Evolutionary conservation across 2,888 invertebrate genomes (phyloP).

Genomic region (Orthosia gracilis): DNA sequence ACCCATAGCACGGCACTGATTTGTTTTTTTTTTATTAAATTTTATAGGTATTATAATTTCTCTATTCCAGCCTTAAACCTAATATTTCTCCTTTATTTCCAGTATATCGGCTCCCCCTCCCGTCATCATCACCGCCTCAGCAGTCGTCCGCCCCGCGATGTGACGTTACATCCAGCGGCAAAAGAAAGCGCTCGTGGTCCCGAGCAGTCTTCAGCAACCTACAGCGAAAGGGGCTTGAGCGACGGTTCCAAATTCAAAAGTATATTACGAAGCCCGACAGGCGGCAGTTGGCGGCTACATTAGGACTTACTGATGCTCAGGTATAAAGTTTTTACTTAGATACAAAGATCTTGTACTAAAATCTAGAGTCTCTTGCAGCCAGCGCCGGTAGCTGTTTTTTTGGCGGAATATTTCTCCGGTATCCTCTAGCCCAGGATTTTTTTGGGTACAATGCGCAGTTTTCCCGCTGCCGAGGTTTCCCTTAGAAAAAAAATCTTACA

Average conservation of each 20-base stretch:
- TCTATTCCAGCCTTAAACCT: no score
- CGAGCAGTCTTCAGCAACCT: constrained; percentile 98
- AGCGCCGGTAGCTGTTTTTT: no score
- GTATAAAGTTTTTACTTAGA: constrained; percentile 9
- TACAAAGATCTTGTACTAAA: background rate
- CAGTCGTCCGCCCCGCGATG: constrained; percentile 83
- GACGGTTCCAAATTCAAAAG: constrained; percentile 98
- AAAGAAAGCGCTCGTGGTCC: constrained; percentile 98
- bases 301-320: constrained; percentile 98
- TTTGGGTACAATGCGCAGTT: no score
- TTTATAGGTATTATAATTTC: no score
- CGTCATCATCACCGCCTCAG: constrained; percentile 83
- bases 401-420: no score
- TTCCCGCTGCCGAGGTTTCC: no score
- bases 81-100: constrained; percentile 14
- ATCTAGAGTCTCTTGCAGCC: no score
- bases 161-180: constrained; percentile 90
- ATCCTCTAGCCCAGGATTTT: no score
- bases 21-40: no score
- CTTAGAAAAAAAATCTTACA: no score
- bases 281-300: constrained; percentile 96
- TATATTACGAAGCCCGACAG: constrained; percentile 99
- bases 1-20: no score
- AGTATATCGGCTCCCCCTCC: constrained; percentile 86
- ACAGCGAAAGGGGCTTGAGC: constrained; percentile 98